A percentile compares a stretch with the other conserved stretches of the same genome.
These are phyloP conservation scores for Struthidea cinerea DNA, from an alignment of 2,113 vertebrate species.

Conservation along the genomic window DNA sequence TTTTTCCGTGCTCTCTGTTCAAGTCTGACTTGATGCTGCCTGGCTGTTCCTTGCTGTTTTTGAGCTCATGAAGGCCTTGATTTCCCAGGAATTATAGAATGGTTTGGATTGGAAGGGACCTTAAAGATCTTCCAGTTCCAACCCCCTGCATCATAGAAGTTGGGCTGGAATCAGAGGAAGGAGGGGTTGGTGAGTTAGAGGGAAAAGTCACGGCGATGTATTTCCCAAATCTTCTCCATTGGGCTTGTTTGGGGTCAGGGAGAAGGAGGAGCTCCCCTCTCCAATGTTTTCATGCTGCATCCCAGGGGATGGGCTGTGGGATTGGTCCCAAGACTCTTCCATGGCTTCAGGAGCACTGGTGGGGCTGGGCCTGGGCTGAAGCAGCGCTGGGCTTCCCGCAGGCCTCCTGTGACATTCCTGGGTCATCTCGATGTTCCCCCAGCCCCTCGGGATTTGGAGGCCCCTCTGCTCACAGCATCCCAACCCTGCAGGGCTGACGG, in stretches of 20 bases:
- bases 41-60: not conserved
- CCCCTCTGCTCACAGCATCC: not conserved
- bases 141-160: not conserved
- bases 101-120: not conserved
- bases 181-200: not conserved
- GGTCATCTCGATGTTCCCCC: not conserved
- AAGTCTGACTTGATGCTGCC: not conserved
- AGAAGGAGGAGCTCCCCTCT: not conserved
- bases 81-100: not conserved
- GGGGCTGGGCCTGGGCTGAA: not conserved
- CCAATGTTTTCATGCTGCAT: not conserved
- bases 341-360: not conserved
- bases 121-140: not conserved
- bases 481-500: not conserved
- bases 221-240: not conserved
- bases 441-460: not conserved
- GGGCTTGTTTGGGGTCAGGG: not conserved
- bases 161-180: not conserved
- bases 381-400: not conserved
- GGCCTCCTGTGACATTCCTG: not conserved
- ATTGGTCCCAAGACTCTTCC: not conserved
- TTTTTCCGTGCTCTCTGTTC: not conserved
- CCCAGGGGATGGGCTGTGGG: not conserved
- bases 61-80: not conserved
- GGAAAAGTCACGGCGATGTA: not conserved